These are phyloP conservation scores for Lepilemur ruficaudatus DNA, from an alignment of 2,797 vertebrate genomes.

Conservation along the genomic window DNA sequence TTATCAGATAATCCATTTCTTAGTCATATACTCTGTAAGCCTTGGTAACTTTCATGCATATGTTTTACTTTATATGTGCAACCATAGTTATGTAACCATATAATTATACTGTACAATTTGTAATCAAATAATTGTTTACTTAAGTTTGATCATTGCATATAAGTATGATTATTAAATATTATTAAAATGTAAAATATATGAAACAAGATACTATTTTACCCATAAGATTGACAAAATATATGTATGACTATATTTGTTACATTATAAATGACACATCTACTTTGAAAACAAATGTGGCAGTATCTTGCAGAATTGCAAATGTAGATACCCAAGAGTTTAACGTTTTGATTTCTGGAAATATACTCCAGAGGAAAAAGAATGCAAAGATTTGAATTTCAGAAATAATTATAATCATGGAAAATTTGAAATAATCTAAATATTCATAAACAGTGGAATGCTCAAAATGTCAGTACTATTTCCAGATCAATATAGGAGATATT, in stretches of 20 bases:
- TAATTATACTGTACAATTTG: not conserved
- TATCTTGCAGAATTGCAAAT: not conserved
- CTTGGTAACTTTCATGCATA: not conserved
- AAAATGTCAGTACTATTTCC: not conserved
- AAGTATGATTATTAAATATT: not conserved
- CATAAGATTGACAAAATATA: not conserved
- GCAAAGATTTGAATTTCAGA: not conserved
- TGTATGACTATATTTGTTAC: not conserved
- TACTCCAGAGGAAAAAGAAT: not conserved
- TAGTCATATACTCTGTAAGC: not conserved
- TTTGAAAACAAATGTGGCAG: not conserved
- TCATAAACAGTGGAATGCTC: not conserved
- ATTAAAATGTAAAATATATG: not conserved
- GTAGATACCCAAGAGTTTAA: not conserved
- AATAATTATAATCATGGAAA: not conserved
- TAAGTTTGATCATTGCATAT: not conserved
- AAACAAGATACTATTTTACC: not conserved
- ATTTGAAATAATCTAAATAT: not conserved
- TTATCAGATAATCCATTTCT: not conserved
- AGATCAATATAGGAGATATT: not conserved
- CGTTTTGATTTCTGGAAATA: not conserved
- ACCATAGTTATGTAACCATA: not conserved
- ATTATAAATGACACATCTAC: not conserved
- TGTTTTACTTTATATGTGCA: not conserved
- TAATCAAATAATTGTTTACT: not conserved